Percentiles rank a stretch among this genome's conserved stretches.
phyloP scores from a whole-genome alignment of 2,888 invertebrate genomes.

The Entomobrya proxima region DNA sequence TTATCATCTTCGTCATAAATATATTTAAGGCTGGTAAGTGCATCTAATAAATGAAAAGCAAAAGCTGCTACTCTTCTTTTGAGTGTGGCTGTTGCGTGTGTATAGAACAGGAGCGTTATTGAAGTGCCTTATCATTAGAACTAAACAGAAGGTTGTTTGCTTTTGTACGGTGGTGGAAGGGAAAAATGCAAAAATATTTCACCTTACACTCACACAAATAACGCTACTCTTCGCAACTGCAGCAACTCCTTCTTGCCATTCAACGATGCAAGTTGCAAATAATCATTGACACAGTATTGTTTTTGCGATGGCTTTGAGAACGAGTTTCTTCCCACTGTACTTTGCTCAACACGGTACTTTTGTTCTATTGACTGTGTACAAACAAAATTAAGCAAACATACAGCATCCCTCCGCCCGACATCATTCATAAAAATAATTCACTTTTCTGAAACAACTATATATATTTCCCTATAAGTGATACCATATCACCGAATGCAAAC shows the following conservation, averaged over 20 bases:
- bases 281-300: constrained; percentile 64
- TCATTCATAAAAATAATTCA: constrained; percentile 33
- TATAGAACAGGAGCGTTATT: constrained; percentile 29
- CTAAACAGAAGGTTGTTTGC: constrained; percentile 42
- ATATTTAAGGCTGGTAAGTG: constrained; percentile 6
- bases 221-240: background rate
- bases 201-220: constrained; percentile 39
- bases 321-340: constrained; percentile 63
- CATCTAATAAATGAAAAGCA: constrained; percentile 35
- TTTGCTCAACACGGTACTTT: constrained; percentile 8
- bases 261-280: constrained; percentile 34
- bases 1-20: background rate
- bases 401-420: constrained; percentile 12
- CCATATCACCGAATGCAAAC: background rate
- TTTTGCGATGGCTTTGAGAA: constrained; percentile 65
- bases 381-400: constrained; percentile 26
- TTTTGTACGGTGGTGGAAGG: constrained; percentile 1
- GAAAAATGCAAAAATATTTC: constrained; percentile 59
- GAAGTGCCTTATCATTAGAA: constrained; percentile 41
- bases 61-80: constrained; percentile 26
- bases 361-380: background rate
- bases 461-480: background rate
- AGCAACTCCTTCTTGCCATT: constrained; percentile 21
- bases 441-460: background rate
- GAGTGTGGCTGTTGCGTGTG: background rate